A percentile compares a stretch with the other conserved stretches of the same genome.
Conservation (phyloP, 2,113 vertebrate species). For the Engraulis encrasicolus region DNA sequence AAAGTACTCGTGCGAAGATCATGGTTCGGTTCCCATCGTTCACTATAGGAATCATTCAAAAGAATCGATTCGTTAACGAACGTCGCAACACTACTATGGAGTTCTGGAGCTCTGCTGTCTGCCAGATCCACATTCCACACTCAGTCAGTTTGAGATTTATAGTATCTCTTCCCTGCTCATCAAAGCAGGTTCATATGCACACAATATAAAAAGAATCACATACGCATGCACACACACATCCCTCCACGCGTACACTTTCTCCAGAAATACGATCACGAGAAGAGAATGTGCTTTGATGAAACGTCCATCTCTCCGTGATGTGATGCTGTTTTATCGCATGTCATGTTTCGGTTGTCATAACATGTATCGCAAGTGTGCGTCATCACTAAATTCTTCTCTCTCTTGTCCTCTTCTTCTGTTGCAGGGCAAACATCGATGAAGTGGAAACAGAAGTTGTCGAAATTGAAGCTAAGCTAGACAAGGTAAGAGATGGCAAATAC, state of each 20-base stretch:
- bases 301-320: not conserved
- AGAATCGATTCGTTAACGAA: too few species aligned
- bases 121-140: not conserved
- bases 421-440: slow-evolving; percentile 94
- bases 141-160: not conserved
- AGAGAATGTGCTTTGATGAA: not conserved
- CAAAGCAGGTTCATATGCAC: not conserved
- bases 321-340: not conserved
- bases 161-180: not conserved
- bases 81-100: too few species aligned
- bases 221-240: not conserved
- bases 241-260: not conserved
- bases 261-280: not conserved
- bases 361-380: not conserved
- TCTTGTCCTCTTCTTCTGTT: slow-evolving; percentile 47
- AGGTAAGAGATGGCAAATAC: slow-evolving; percentile 77
- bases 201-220: slow-evolving; percentile 14
- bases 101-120: not conserved
- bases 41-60: too few species aligned
- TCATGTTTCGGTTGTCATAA: not conserved
- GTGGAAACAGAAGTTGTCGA: slow-evolving; percentile 97
- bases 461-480: slow-evolving; percentile 94
- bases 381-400: slow-evolving; percentile 9
- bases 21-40: too few species aligned
- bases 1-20: too few species aligned